A percentile compares a stretch with the other conserved stretches of the same genome.
Evolutionary conservation across 2,888 invertebrate genomes (phyloP).

Genomic region (Gisinianus flammeolus): DNA sequence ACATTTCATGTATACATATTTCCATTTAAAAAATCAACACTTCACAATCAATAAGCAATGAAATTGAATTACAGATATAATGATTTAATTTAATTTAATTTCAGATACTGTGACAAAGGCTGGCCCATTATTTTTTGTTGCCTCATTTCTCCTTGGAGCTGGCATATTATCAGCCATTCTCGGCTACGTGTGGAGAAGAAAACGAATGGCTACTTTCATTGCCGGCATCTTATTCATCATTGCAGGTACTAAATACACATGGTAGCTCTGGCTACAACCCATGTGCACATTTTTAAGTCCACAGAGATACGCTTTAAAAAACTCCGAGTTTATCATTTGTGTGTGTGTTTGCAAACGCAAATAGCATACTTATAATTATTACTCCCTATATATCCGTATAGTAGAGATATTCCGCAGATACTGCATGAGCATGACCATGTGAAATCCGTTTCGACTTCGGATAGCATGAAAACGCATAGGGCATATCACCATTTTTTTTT

Average conservation of each 20-base stretch:
- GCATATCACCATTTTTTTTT: no score
- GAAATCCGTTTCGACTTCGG: no score
- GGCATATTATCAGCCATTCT: constrained; percentile 82
- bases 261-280: no score
- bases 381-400: background rate
- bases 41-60: no score
- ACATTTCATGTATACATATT: constrained; percentile 31
- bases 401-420: background rate
- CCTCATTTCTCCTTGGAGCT: constrained; percentile 75
- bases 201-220: constrained; percentile 80
- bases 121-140: constrained; percentile 78
- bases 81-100: no score
- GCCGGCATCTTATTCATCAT: constrained; percentile 87
- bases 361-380: no score
- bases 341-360: no score
- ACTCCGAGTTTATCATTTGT: no score
- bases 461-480: background rate
- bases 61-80: no score
- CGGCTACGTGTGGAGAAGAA: constrained; percentile 77
- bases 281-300: no score
- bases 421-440: background rate
- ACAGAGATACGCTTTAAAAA: no score
- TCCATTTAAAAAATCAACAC: no score
- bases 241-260: constrained; percentile 75
- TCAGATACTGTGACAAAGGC: constrained; percentile 87